A percentile compares a stretch with the other conserved stretches of the same genome.
These are phyloP conservation scores for Polietes domitor DNA, from an alignment of 2,888 invertebrate species.

Conservation along the genomic window DNA sequence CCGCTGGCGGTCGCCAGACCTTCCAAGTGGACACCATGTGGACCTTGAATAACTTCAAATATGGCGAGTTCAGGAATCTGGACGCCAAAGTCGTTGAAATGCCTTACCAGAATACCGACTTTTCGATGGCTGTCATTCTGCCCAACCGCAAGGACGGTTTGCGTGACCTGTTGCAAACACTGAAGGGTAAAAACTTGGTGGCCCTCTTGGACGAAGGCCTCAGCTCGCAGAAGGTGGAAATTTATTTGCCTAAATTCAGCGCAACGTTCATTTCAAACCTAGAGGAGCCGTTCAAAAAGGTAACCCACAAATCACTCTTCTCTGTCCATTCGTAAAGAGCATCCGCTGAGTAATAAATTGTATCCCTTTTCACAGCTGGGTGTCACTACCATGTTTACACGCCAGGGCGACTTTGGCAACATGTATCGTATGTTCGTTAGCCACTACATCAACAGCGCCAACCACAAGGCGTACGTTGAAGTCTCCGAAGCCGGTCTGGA, in stretches of 20 bases:
- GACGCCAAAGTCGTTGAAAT: conserved; percentile 86
- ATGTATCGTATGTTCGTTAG: conserved; percentile 78
- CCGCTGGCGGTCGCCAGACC: conserved; percentile 72
- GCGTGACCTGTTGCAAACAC: conserved; percentile 83
- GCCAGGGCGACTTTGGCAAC: conserved; percentile 76
- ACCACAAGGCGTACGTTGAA: conserved; percentile 76
- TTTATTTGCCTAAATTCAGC: conserved; percentile 90
- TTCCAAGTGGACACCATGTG: conserved; percentile 78
- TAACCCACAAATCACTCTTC: conserved; percentile 73
- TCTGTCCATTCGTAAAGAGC: background rate
- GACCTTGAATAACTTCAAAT: conserved; percentile 78
- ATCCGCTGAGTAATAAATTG: conserved; percentile 20
- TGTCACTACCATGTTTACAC: conserved; percentile 76
- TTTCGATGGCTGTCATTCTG: conserved; percentile 88
- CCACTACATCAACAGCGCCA: conserved; percentile 75
- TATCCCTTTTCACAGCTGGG: conserved; percentile 71
- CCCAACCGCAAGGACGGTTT: conserved; percentile 88
- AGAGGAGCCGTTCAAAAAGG: conserved; percentile 84
- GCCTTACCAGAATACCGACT: conserved; percentile 86
- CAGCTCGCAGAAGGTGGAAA: conserved; percentile 83
- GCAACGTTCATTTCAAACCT: conserved; percentile 87
- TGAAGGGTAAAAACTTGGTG: conserved; percentile 83
- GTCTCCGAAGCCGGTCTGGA: conserved; percentile 74
- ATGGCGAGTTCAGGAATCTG: conserved; percentile 81
- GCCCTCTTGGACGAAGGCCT: conserved; percentile 81